Conservation (phyloP, 2,113 vertebrate species). For the Sceloporus undulatus region DNA sequence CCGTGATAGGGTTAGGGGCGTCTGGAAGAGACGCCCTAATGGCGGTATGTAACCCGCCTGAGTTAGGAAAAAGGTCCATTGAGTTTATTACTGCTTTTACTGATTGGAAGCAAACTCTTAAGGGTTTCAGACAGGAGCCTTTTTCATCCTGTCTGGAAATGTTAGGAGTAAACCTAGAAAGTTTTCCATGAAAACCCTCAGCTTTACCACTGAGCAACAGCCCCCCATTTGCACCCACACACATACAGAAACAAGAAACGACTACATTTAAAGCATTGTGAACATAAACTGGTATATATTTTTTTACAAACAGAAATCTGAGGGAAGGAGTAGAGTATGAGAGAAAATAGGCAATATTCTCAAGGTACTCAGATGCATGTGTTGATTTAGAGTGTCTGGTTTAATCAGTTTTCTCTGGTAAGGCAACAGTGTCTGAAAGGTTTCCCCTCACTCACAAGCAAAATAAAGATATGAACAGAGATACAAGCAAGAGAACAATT, state of each 20-base stretch:
- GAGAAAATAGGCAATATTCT: background rate
- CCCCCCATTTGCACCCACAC: background rate
- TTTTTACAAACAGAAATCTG: background rate
- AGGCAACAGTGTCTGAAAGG: background rate
- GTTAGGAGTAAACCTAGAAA: background rate
- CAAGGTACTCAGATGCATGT: background rate
- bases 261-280: too few relatives aligned
- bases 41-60: too few relatives aligned
- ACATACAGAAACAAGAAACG: too few relatives aligned
- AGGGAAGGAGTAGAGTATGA: background rate
- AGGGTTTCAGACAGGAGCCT: background rate
- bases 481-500: background rate
- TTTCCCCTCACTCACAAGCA: background rate
- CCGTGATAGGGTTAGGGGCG: too few relatives aligned
- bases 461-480: background rate
- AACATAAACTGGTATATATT: background rate
- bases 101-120: background rate
- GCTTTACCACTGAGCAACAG: background rate
- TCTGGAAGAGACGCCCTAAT: too few relatives aligned
- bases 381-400: background rate
- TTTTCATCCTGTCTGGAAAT: background rate
- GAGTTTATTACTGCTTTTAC: background rate
- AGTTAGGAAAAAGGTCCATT: background rate
- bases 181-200: background rate
- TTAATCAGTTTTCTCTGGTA: background rate